Conservation (phyloP, 2,113 vertebrate species). For the Heliornis fulica region DNA sequence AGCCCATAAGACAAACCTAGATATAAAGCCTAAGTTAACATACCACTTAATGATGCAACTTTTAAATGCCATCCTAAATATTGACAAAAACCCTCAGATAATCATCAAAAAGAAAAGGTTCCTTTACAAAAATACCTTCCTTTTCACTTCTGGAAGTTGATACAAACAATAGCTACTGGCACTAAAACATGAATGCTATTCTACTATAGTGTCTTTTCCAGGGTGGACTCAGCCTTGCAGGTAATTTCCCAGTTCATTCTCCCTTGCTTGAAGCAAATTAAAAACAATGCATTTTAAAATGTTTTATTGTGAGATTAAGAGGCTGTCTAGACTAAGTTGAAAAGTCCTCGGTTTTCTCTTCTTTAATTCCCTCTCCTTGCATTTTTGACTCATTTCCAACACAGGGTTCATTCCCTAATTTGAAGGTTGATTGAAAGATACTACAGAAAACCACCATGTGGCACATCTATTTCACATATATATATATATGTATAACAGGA, state of each 20-base stretch:
- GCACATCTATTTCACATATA: background rate
- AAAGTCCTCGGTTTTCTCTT: background rate
- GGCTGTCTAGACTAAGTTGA: background rate
- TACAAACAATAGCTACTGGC: background rate
- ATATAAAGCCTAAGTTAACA: background rate
- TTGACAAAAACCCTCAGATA: background rate
- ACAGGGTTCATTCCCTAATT: background rate
- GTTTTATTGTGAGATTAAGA: background rate
- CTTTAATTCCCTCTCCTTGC: background rate
- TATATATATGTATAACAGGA: background rate
- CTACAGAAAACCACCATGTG: background rate
- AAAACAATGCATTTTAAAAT: background rate
- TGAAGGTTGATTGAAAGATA: background rate
- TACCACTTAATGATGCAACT: background rate
- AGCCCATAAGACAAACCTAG: background rate
- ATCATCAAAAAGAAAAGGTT: background rate
- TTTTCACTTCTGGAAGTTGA: background rate
- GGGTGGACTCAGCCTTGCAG: background rate
- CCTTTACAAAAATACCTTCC: background rate
- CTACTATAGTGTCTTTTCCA: background rate
- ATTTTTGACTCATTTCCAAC: background rate
- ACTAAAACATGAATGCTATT: background rate
- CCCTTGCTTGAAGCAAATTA: background rate
- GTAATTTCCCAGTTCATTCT: background rate
- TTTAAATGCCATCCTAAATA: background rate